Base-by-base conservation (phyloP, 64 coral and sea anemone genomes). In the Hydrozoanthus tunicans region DNA sequence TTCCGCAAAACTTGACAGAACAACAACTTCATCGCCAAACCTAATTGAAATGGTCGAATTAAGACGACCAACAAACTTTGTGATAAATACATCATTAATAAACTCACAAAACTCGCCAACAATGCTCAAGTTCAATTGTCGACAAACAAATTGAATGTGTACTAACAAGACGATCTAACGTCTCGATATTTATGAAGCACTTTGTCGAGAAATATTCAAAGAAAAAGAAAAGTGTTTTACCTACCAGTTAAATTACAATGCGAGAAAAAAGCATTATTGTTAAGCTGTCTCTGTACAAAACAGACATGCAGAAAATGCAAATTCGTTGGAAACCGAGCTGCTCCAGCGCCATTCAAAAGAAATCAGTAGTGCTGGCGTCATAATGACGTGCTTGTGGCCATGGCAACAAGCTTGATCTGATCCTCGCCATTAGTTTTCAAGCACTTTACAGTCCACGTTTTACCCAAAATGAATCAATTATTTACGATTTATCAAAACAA, bases 321-420 rank as follows among this genome's bases (percentile, higher is more conserved):
- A 88, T 88, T 88, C 84, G 84, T 88, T 88, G 69, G 43, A 58
- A 67, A 88, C 66, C 55, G 68, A 88, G 74, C 55, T 86, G n/a
- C 53, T 73, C 53, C 12, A 57, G 69, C 84, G 84, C 84, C 84
- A 88, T 88, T 88, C 84, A 88, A 88, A 88, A 74, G 69, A 88
- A 74, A 85, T 86, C 83, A 53, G 14, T 26, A 14, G 56, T 72
- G 64, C 25, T 88, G 84, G 84, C 84, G 84, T 88, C 84, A 88
- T 13, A 88, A 88, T 88, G 84, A 88, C 84, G 84, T 88, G 69
- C 65, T 72, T 88, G 70, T 88, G 24, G 57, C 67, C 68, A 61
- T 88, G 68, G 84, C 61, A 73, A 88, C 84, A 24, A 75, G 58
- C 24, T 24, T 62, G 56, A 81, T 62, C n/a, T 79, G 7, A 59